Percentiles rank a stretch among this genome's conserved stretches.
Conservation (phyloP, 2,797 vertebrate species). For the Acipenser oxyrinchus region DNA sequence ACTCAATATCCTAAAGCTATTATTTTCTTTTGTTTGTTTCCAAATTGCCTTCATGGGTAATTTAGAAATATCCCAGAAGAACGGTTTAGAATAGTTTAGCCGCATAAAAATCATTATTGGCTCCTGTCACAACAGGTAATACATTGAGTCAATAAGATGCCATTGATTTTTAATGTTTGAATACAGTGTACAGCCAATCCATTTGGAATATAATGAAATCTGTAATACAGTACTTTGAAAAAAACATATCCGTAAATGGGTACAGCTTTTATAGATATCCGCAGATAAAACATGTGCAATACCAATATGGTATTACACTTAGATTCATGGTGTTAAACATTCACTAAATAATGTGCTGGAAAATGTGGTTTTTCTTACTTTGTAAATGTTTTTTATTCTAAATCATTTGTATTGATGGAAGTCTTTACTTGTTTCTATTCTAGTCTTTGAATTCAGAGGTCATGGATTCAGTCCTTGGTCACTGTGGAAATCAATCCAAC, state of each 20-base stretch:
- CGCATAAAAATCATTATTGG: conserved; percentile 14
- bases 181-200: conserved; percentile 20
- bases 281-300: too few species aligned
- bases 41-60: conserved; percentile 45
- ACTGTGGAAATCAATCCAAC: too few species aligned
- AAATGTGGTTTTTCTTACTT: conserved; percentile 29
- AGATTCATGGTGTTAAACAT: background rate
- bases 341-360: conserved; percentile 37
- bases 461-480: too few species aligned
- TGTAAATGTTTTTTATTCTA: too few species aligned
- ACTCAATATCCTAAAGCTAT: conserved; percentile 46
- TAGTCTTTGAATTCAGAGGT: too few species aligned
- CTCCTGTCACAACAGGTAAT: conserved; percentile 20
- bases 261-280: too few species aligned
- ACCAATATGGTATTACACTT: too few species aligned
- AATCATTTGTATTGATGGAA: too few species aligned
- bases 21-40: conserved; percentile 43
- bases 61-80: conserved; percentile 41
- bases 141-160: conserved; percentile 13
- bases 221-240: too few species aligned
- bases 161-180: conserved; percentile 18
- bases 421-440: too few species aligned
- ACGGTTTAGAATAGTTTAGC: conserved; percentile 28
- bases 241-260: too few species aligned
- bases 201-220: conserved; percentile 15